Conservation (phyloP, 1,140 invertebrate genomes). For the Drosophila teissieri region DNA sequence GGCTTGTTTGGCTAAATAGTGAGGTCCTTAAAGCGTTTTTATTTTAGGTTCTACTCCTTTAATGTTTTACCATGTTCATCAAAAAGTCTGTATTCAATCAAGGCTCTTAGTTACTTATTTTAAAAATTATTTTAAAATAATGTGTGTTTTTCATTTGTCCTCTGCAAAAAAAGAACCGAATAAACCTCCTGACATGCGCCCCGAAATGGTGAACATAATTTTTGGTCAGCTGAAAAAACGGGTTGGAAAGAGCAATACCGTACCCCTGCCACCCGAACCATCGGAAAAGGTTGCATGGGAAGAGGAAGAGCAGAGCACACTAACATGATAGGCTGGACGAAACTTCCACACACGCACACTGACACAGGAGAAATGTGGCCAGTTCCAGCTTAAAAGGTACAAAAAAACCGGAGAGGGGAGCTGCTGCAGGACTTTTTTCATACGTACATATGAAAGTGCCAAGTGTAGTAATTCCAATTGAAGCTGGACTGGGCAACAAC, state of each 20-base stretch:
- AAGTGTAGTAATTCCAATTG: constrained; percentile 83
- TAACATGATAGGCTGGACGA: constrained; percentile 77
- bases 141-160: constrained; percentile 28
- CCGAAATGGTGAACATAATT: constrained; percentile 67
- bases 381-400: constrained; percentile 42
- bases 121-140: constrained; percentile 61
- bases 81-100: constrained; percentile 21
- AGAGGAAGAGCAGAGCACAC: constrained; percentile 61
- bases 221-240: constrained; percentile 53
- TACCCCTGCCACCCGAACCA: neutral
- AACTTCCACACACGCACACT: constrained; percentile 30
- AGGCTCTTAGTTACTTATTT: constrained; percentile 14
- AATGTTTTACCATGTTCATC: neutral
- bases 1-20: too few relatives aligned
- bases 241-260: constrained; percentile 36
- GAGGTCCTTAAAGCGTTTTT: too few relatives aligned
- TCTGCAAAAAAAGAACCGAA: constrained; percentile 11
- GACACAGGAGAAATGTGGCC: constrained; percentile 32
- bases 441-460: constrained; percentile 72
- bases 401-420: constrained; percentile 33
- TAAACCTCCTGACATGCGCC: constrained; percentile 38
- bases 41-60: neutral
- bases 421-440: constrained; percentile 32
- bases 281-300: constrained; percentile 44
- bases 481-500: constrained; percentile 56